Conservation (phyloP, 2,888 invertebrate genomes). For the Zeuzera pyrina region DNA sequence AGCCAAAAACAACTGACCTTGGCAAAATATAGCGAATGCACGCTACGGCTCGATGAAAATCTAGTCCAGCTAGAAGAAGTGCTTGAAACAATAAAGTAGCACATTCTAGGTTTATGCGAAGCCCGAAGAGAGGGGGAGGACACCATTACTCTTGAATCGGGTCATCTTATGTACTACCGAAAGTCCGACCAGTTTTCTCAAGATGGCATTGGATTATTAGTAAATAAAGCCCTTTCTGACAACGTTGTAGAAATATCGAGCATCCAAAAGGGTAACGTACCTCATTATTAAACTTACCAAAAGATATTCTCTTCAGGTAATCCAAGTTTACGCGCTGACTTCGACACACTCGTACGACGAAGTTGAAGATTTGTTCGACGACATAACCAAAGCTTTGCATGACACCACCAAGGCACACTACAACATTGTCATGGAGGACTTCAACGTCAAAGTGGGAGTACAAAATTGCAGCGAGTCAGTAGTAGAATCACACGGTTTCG, state of each 20-base stretch:
- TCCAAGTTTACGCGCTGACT: background rate
- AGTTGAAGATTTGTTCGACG: background rate
- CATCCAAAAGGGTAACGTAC: no score
- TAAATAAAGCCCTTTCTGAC: constrained; percentile 2
- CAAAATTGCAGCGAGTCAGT: background rate
- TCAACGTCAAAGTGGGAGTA: background rate
- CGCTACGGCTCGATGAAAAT: no score
- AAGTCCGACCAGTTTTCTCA: background rate
- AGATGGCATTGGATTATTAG: constrained; percentile 3
- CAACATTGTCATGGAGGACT: background rate
- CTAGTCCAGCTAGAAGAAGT: no score
- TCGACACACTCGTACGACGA: background rate
- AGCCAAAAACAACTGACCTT: no score
- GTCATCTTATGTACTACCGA: background rate
- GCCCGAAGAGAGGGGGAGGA: constrained; percentile 1
- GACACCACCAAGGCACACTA: background rate
- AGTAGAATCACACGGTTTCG: background rate
- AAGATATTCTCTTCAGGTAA: background rate
- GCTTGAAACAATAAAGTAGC: no score
- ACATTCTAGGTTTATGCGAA: no score
- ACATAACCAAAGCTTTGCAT: background rate
- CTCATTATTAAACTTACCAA: background rate
- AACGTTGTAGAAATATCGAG: constrained; percentile 5
- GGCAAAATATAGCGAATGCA: no score
- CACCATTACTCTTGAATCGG: background rate